These are phyloP conservation scores for Chrysolina oricalcia DNA, from an alignment of 2,888 invertebrate species.

Conservation along the genomic window DNA sequence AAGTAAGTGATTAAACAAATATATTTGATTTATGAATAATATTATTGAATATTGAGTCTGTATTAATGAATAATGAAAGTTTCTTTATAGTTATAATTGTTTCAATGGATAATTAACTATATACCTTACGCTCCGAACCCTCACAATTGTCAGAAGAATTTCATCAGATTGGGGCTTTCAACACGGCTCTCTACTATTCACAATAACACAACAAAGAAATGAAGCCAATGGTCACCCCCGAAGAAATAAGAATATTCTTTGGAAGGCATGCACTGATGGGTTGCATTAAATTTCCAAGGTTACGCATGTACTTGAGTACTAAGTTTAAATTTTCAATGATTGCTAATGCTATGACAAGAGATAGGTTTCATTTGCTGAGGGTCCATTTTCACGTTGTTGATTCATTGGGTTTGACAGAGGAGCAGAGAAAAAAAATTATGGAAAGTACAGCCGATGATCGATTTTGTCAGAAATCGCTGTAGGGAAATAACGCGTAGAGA, in stretches of 20 bases:
- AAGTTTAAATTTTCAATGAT: background rate
- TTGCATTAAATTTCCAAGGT: conserved; percentile 24
- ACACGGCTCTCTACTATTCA: background rate
- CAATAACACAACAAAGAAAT: conserved; percentile 7
- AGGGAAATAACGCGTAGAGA: too few species aligned
- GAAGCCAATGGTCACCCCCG: conserved; percentile 4
- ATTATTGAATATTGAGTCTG: too few species aligned
- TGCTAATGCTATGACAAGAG: background rate
- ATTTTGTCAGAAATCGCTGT: too few species aligned
- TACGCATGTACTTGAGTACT: conserved; percentile 7
- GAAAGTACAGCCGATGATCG: too few species aligned
- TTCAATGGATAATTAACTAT: too few species aligned
- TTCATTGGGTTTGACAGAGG: background rate
- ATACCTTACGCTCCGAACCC: too few species aligned
- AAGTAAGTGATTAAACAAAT: too few species aligned
- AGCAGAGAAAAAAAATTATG: too few species aligned
- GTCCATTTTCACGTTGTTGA: background rate
- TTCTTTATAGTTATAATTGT: too few species aligned
- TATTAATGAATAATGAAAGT: too few species aligned
- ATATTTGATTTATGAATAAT: too few species aligned
- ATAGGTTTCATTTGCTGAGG: background rate
- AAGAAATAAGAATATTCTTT: conserved; percentile 31
- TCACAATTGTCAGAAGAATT: too few species aligned
- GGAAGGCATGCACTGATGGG: conserved; percentile 32
- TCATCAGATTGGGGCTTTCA: background rate